Evolutionary conservation across 2,888 invertebrate species (phyloP).

Genomic region (Ischnus inquisitorius): DNA sequence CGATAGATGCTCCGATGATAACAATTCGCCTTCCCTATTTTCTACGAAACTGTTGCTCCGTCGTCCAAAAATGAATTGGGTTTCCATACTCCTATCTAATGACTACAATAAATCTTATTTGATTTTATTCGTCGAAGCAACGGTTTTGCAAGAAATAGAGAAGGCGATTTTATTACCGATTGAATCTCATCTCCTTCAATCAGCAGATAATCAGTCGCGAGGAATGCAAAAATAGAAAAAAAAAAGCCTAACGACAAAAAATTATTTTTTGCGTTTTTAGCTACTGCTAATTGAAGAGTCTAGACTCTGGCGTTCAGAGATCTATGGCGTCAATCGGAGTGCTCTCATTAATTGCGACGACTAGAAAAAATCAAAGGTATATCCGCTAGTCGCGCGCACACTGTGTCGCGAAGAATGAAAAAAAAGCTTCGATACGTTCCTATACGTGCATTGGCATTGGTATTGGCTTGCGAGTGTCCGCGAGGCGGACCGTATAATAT

Average conservation of each 20-base stretch:
- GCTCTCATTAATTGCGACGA: background rate
- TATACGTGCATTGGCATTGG: background rate
- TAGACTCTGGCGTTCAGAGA: background rate
- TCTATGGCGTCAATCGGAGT: background rate
- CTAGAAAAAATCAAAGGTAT: background rate
- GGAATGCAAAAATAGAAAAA: conserved; percentile 12
- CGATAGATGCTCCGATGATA: too few relatives aligned
- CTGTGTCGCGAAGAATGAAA: background rate
- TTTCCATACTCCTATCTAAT: too few relatives aligned
- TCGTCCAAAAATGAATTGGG: too few relatives aligned
- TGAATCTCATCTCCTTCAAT: background rate
- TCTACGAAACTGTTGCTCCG: too few relatives aligned
- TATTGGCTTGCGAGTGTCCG: conserved; percentile 49
- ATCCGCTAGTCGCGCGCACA: background rate
- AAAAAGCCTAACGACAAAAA: conserved; percentile 7
- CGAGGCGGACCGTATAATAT: conserved; percentile 58
- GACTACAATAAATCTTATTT: too few relatives aligned
- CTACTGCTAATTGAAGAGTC: background rate
- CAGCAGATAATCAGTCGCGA: background rate
- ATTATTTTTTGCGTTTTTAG: too few relatives aligned
- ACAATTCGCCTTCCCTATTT: too few relatives aligned
- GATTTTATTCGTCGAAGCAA: too few relatives aligned
- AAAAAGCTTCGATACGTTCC: conserved; percentile 22
- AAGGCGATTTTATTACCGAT: too few relatives aligned
- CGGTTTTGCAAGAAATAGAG: too few relatives aligned